phyloP scores from a whole-genome alignment of 1,140 invertebrate genomes.

The Bombus sylvicola region DNA sequence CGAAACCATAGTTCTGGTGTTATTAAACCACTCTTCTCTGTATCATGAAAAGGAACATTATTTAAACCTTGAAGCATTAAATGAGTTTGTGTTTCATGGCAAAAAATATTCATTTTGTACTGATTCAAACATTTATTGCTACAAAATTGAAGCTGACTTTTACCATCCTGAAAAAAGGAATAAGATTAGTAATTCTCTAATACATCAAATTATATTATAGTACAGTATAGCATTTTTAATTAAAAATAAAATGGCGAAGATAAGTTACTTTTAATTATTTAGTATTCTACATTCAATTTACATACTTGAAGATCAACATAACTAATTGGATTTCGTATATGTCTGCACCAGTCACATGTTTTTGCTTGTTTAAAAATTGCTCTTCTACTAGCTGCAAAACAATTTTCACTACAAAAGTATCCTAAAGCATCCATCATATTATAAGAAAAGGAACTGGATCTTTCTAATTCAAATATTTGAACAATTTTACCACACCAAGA shows the following conservation, averaged over 20 bases:
- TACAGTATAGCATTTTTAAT: not conserved
- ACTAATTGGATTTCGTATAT: constrained; percentile 94
- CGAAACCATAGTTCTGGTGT: constrained; percentile 94
- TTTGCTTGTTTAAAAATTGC: constrained; percentile 95
- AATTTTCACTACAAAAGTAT: constrained; percentile 90
- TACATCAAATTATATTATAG: not conserved
- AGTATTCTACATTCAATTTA: not conserved
- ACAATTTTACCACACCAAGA: constrained; percentile 74
- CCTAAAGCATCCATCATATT: constrained; percentile 65
- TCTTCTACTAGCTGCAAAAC: constrained; percentile 93
- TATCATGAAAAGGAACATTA: constrained; percentile 78
- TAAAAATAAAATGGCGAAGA: not conserved
- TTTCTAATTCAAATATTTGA: constrained; percentile 71
- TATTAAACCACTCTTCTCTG: constrained; percentile 84
- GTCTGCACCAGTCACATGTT: constrained; percentile 96
- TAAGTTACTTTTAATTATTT: not conserved
- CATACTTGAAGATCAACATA: constrained; percentile 92
- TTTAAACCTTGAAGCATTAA: constrained; percentile 88
- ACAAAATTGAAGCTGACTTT: constrained; percentile 91
- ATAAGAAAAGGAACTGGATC: constrained; percentile 59
- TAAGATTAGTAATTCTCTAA: constrained; percentile 2
- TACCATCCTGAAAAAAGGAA: constrained; percentile 85
- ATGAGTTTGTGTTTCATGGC: constrained; percentile 94
- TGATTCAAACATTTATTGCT: constrained; percentile 96
- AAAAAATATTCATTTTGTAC: constrained; percentile 98